phyloP scores from a whole-genome alignment of 2,797 vertebrate genomes.

The Dicrostonyx torquatus region DNA sequence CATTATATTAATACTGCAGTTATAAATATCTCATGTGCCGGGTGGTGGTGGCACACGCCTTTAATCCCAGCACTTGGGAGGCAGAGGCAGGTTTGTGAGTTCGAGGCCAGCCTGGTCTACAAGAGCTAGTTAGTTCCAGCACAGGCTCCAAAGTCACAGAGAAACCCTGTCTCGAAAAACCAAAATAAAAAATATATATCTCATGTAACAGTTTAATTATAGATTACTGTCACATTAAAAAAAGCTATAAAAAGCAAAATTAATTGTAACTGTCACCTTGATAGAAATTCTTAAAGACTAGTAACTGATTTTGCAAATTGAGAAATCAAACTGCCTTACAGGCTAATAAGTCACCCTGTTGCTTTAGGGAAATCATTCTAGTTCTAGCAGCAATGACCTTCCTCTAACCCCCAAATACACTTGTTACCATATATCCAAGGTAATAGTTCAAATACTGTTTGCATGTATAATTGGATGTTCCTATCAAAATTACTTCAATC shows the following conservation, averaged over 20 bases:
- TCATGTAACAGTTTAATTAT: slow-evolving; percentile 9
- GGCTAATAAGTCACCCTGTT: not conserved
- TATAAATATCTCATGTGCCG: slow-evolving; percentile 37
- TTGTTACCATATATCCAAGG: not conserved
- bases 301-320: slow-evolving; percentile 16
- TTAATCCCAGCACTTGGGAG: too few relatives aligned
- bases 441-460: not conserved
- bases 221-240: slow-evolving; percentile 24
- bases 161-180: too few relatives aligned
- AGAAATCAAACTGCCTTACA: not conserved
- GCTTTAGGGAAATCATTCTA: not conserved
- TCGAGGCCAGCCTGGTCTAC: too few relatives aligned
- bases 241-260: not conserved
- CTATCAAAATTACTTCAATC: not conserved
- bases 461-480: not conserved
- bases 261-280: slow-evolving; percentile 26
- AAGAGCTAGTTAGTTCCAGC: too few relatives aligned
- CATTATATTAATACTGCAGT: not conserved
- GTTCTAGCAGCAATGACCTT: not conserved
- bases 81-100: too few relatives aligned
- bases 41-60: too few relatives aligned
- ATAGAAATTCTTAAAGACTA: not conserved
- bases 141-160: too few relatives aligned
- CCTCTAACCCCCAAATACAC: not conserved
- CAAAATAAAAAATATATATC: too few relatives aligned